A percentile compares a stretch with the other conserved stretches of the same genome.
Conservation (phyloP, 2,113 vertebrate genomes). For the Paralichthys olivaceus region DNA sequence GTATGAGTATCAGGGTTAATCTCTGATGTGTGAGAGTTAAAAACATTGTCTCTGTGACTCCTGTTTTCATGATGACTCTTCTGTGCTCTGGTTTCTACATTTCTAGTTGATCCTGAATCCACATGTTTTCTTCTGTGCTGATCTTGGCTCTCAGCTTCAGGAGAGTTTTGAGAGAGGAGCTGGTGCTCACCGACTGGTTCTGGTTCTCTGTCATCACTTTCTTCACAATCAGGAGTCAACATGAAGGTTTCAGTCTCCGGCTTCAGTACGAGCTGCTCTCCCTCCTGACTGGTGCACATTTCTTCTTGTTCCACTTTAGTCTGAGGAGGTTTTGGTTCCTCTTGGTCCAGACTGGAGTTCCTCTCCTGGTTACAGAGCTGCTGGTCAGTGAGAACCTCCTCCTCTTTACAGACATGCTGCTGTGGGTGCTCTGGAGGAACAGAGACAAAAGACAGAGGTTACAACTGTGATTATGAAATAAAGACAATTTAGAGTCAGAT, state of each 20-base stretch:
- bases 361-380: not conserved
- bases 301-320: not conserved
- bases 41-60: not conserved
- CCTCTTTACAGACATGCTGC: too few relatives aligned
- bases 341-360: not conserved
- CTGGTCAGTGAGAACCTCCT: not conserved
- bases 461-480: too few relatives aligned
- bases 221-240: not conserved
- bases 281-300: not conserved
- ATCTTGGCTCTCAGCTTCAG: not conserved
- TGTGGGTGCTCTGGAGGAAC: not conserved
- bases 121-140: not conserved
- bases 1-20: not conserved
- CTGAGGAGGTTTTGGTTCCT: not conserved
- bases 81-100: not conserved
- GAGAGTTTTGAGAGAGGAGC: slow-evolving; percentile 1
- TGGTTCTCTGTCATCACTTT: not conserved
- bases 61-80: not conserved
- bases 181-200: not conserved
- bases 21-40: not conserved
- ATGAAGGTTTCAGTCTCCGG: not conserved
- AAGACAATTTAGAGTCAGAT: too few relatives aligned
- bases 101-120: not conserved
- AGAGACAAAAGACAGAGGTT: not conserved
- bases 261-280: not conserved